A percentile compares a stretch with the other conserved stretches of the same genome.
These are phyloP conservation scores for Pandemis heparana DNA, from an alignment of 2,888 invertebrate genomes.

Conservation along the genomic window DNA sequence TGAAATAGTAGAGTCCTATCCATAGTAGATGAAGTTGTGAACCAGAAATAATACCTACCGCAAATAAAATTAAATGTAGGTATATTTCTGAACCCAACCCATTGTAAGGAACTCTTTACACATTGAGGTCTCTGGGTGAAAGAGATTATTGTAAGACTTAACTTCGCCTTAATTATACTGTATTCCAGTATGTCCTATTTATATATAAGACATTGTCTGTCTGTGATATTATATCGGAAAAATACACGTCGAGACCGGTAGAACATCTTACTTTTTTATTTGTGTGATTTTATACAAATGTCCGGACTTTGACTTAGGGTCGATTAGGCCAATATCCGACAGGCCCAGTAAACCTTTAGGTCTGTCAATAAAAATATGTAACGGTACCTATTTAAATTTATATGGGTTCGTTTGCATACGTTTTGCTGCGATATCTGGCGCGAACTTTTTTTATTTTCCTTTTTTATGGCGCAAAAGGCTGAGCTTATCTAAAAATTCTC, in stretches of 20 bases:
- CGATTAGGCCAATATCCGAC: neutral
- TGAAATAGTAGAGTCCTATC: neutral
- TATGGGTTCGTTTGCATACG: no score
- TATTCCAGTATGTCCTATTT: conserved; percentile 5
- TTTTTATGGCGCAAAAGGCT: neutral
- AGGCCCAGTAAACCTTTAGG: neutral
- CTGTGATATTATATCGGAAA: conserved; percentile 38
- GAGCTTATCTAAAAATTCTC: neutral
- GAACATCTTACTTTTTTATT: neutral
- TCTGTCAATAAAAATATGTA: no score
- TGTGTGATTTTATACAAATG: neutral
- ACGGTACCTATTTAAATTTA: no score
- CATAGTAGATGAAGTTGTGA: neutral
- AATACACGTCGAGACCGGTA: neutral
- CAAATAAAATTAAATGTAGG: neutral
- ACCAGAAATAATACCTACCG: no score
- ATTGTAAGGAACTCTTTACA: neutral
- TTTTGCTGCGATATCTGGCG: no score
- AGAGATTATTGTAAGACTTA: conserved; percentile 17
- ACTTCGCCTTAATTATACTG: neutral
- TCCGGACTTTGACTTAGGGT: neutral
- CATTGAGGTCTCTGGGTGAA: neutral
- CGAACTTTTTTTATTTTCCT: neutral
- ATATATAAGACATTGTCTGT: conserved; percentile 23
- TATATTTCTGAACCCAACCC: neutral